Evolutionary conservation across 2,888 invertebrate genomes (phyloP).

Genomic region (Volucella zonaria): DNA sequence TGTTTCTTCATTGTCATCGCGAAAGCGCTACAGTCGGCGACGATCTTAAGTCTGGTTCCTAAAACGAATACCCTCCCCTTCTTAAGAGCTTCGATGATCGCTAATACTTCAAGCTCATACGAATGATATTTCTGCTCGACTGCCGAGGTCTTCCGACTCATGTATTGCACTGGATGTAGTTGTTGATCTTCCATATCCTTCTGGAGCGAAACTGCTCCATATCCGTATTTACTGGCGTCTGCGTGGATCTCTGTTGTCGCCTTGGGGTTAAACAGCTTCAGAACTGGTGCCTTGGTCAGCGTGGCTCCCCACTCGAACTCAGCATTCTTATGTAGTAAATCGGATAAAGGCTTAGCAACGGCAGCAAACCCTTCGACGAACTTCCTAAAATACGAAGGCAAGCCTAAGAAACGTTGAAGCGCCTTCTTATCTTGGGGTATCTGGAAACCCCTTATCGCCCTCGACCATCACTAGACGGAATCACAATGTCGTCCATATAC

Average conservation of each 20-base stretch:
- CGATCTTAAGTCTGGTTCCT: slow-evolving; percentile 76
- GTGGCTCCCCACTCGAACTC: not conserved
- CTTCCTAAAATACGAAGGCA: slow-evolving; percentile 74
- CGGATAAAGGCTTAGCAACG: too few relatives aligned
- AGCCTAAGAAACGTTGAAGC: slow-evolving; percentile 75
- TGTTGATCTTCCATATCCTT: slow-evolving; percentile 20
- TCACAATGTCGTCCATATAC: too few relatives aligned
- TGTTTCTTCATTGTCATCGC: slow-evolving; percentile 76
- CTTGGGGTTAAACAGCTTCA: slow-evolving; percentile 29
- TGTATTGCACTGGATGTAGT: slow-evolving; percentile 43
- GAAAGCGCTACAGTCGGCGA: slow-evolving; percentile 78
- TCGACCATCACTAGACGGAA: slow-evolving; percentile 5
- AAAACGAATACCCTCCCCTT: slow-evolving; percentile 76
- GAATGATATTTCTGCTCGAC: slow-evolving; percentile 76
- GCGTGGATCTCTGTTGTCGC: slow-evolving; percentile 52
- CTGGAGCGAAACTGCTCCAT: slow-evolving; percentile 51
- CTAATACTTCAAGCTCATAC: slow-evolving; percentile 75
- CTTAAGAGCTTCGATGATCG: slow-evolving; percentile 52
- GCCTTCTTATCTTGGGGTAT: slow-evolving; percentile 71
- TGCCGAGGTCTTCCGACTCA: slow-evolving; percentile 43
- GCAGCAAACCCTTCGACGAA: not conserved
- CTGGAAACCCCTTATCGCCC: slow-evolving; percentile 74
- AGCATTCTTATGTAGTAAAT: too few relatives aligned
- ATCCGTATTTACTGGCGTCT: slow-evolving; percentile 53
- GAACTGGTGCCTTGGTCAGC: slow-evolving; percentile 25